Conservation (phyloP, 2,888 invertebrate species). For the Bembecia ichneumoniformis region DNA sequence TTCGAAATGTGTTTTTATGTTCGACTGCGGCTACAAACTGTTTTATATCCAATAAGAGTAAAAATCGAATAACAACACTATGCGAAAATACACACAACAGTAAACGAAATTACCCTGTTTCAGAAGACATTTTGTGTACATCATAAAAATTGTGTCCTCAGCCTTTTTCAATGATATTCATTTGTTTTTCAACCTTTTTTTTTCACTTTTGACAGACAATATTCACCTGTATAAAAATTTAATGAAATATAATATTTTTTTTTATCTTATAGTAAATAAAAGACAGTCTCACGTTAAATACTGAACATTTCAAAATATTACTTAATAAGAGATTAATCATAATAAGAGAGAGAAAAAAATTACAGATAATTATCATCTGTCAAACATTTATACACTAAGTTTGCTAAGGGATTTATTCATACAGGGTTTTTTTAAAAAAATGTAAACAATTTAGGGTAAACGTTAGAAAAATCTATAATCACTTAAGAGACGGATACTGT, state of each 20-base stretch:
- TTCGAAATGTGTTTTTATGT: no score
- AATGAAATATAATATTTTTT: neutral
- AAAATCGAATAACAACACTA: slow-evolving; percentile 56
- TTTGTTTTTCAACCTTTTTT: slow-evolving; percentile 35
- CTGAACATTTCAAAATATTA: neutral
- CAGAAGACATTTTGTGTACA: slow-evolving; percentile 66
- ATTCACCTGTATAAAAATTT: slow-evolving; percentile 5
- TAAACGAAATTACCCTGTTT: slow-evolving; percentile 69
- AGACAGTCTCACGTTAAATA: neutral
- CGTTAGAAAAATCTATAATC: neutral
- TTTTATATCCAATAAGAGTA: slow-evolving; percentile 36
- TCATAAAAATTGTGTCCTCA: slow-evolving; percentile 68
- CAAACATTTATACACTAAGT: slow-evolving; percentile 42
- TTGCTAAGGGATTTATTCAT: slow-evolving; percentile 64
- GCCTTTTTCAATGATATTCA: slow-evolving; percentile 68
- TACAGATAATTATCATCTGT: slow-evolving; percentile 32
- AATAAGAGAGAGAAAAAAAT: neutral
- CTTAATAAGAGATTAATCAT: neutral
- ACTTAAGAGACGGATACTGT: slow-evolving; percentile 36
- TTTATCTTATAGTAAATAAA: neutral
- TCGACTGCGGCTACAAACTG: slow-evolving; percentile 13
- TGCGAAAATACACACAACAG: slow-evolving; percentile 60
- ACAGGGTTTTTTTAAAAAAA: slow-evolving; percentile 48
- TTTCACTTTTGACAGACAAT: slow-evolving; percentile 36
- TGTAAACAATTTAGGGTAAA: slow-evolving; percentile 8